Percentiles rank a stretch among this genome's conserved stretches.
phyloP scores from a whole-genome alignment of 2,113 vertebrate genomes.

The Tachysurus fulvidraco region DNA sequence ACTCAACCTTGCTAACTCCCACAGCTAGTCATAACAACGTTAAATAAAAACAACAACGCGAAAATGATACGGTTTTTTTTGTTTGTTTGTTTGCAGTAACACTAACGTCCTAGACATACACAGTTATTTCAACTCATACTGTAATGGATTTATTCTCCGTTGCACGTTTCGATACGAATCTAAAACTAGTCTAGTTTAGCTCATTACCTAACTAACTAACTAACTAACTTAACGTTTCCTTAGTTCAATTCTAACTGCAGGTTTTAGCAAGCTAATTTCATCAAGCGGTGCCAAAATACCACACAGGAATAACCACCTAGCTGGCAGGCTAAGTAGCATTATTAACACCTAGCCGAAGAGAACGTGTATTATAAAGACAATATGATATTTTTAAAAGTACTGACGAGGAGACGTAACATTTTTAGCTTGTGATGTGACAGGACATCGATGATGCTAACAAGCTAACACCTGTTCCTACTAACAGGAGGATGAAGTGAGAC shows the following conservation, averaged over 20 bases:
- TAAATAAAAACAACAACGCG: neutral
- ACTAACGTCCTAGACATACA: neutral
- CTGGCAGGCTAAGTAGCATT: neutral
- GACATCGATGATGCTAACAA: neutral
- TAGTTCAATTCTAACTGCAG: neutral
- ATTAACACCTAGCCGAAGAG: neutral
- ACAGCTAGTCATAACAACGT: neutral
- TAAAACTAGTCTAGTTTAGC: neutral
- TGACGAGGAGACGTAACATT: neutral
- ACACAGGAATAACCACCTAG: neutral
- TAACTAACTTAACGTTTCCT: neutral
- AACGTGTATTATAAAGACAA: too few relatives aligned
- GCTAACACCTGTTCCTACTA: constrained; percentile 33
- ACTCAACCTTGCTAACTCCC: neutral
- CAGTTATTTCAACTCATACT: neutral
- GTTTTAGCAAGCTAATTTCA: neutral
- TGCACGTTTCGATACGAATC: neutral
- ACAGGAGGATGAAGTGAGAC: neutral
- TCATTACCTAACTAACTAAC: neutral
- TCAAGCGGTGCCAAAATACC: neutral
- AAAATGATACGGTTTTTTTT: too few relatives aligned
- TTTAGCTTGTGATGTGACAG: too few relatives aligned
- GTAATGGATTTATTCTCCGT: neutral
- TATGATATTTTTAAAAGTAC: too few relatives aligned
- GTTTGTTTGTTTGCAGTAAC: neutral